Conservation (phyloP, 2,113 vertebrate genomes). For the Motacilla tschutschensis region DNA sequence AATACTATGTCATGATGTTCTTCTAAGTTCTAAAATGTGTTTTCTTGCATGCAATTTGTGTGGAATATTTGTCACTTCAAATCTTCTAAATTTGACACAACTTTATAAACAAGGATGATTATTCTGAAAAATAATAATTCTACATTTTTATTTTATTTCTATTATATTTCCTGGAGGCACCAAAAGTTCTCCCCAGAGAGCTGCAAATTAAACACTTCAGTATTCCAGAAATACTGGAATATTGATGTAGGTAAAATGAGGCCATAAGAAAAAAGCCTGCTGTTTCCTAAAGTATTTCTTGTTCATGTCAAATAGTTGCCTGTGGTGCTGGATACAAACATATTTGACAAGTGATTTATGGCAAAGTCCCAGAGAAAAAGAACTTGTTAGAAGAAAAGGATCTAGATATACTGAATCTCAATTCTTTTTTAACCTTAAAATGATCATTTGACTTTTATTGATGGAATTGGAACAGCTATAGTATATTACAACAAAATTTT, state of each 20-base stretch:
- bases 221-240: not conserved
- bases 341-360: slow-evolving; percentile 20
- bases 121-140: slow-evolving; percentile 7
- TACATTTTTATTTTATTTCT: not conserved
- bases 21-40: not conserved
- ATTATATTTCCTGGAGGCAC: not conserved
- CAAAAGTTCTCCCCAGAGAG: not conserved
- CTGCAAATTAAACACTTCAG: not conserved
- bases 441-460: not conserved
- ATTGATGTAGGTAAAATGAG: not conserved
- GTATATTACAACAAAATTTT: not conserved
- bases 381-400: not conserved
- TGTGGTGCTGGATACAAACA: not conserved
- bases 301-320: not conserved
- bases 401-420: not conserved
- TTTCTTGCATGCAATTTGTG: not conserved
- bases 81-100: not conserved
- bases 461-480: not conserved
- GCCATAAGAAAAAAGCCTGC: not conserved
- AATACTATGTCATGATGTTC: not conserved
- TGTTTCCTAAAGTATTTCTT: slow-evolving; percentile 10
- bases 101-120: not conserved
- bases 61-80: not conserved
- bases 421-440: slow-evolving; percentile 2
- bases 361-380: not conserved